These are phyloP conservation scores for Astreopora myriophthalma DNA, from an alignment of 64 coral and sea anemone species.

Conservation along the genomic window DNA sequence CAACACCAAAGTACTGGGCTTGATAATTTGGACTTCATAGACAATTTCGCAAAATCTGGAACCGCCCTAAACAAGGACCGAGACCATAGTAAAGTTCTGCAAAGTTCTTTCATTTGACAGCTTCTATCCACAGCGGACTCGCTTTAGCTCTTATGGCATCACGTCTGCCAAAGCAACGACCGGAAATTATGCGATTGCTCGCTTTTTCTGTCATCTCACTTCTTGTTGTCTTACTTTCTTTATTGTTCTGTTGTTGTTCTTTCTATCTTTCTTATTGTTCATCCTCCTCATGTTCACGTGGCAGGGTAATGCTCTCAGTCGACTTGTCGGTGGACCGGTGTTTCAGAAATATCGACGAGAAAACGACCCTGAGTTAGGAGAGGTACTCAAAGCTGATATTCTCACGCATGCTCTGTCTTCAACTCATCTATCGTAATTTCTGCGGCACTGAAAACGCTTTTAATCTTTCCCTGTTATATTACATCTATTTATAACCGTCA, in stretches of 20 bases:
- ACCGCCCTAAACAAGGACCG: too few relatives aligned
- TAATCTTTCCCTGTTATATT: too few relatives aligned
- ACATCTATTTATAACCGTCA: too few relatives aligned
- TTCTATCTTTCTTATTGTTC: not conserved
- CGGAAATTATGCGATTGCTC: not conserved
- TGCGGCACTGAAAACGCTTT: too few relatives aligned
- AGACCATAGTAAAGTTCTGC: too few relatives aligned
- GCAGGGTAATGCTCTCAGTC: conserved; percentile 71
- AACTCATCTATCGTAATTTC: not conserved
- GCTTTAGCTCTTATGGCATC: too few relatives aligned
- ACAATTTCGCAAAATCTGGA: too few relatives aligned
- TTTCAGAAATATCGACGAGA: conserved; percentile 76
- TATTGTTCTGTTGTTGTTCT: not conserved
- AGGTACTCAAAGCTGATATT: conserved; percentile 58
- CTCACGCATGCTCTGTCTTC: not conserved
- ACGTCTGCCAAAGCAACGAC: not conserved
- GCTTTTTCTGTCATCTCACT: not conserved
- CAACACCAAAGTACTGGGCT: too few relatives aligned
- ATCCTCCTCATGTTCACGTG: conserved; percentile 36
- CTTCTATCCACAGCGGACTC: too few relatives aligned
- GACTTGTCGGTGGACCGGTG: conserved; percentile 77
- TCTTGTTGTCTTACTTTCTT: not conserved
- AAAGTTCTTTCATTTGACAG: too few relatives aligned
- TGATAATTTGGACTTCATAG: too few relatives aligned
- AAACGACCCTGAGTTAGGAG: conserved; percentile 60